A percentile compares a stretch with the other conserved stretches of the same genome.
Evolutionary conservation across 2,797 vertebrate species (phyloP).

Genomic region (Kryptolebias ocellatus): DNA sequence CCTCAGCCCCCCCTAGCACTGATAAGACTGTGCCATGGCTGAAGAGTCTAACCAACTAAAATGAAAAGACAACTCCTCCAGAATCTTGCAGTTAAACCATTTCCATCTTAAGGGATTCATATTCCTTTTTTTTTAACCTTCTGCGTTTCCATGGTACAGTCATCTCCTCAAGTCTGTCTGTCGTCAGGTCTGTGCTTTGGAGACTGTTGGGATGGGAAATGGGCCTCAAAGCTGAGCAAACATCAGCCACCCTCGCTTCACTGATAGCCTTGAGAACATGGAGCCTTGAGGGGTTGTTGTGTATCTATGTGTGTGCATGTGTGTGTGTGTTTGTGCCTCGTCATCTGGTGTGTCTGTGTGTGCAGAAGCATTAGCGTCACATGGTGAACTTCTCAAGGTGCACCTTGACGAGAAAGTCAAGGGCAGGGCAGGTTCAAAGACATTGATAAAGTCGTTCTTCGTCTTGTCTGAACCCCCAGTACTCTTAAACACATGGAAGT

Average conservation of each 20-base stretch:
- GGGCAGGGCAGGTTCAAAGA: conserved; percentile 72
- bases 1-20: conserved; percentile 33
- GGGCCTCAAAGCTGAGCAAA: conserved; percentile 91
- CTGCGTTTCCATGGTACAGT: not conserved
- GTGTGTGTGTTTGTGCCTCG: conserved; percentile 37
- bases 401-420: conserved; percentile 63
- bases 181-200: conserved; percentile 6
- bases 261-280: conserved; percentile 86
- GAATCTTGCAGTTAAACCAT: conserved; percentile 51
- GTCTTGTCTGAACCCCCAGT: conserved; percentile 16
- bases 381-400: conserved; percentile 77
- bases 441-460: conserved; percentile 58
- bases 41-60: conserved; percentile 86
- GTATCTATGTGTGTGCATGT: conserved; percentile 21
- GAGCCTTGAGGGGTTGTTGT: conserved; percentile 70
- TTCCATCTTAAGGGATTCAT: not conserved
- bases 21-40: conserved; percentile 85
- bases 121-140: conserved; percentile 8
- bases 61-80: conserved; percentile 69
- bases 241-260: conserved; percentile 81
- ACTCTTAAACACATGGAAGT: not conserved
- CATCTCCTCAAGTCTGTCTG: conserved; percentile 2
- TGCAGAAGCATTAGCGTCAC: conserved; percentile 55
- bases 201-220: conserved; percentile 65
- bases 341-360: conserved; percentile 30